Base-by-base conservation (phyloP, 2,797 vertebrate genomes). In the Eidolon dupreanum region DNA sequence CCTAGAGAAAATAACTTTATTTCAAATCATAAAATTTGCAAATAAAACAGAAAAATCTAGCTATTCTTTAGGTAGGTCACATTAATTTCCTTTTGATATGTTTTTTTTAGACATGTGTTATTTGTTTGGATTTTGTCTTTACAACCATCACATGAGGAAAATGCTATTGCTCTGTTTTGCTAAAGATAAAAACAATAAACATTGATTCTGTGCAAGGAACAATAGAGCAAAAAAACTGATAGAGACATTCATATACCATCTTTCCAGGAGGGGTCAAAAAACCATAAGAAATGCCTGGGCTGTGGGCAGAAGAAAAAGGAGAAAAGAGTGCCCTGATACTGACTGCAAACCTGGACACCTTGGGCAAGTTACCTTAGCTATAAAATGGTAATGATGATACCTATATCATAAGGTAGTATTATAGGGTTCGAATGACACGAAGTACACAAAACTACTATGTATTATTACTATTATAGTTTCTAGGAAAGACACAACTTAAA, bases 11-110 rank as follows among this genome's bases (percentile, higher is more conserved):
- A 81, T 0, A 61, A 43, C 7, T 85, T 43, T 75, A 68, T 88
- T 70, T 95, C 15, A 93, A 87, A 93, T 73, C 9, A 89, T 73
- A 33, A 87, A 65, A 92, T 53, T 66, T 90, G 2, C 11, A 94
- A 79, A 55, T 68, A 53, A 94, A 78, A 81, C 4, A 22, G 4
- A 38, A 38, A 93, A 87, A 59, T 43, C 33, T 38, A 53, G 20
- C 38, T 84, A 33, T 79, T 51, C 90, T 38, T 88, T 66, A 75
- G 4, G 9, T 46, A 75, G 28, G 36, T 2, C 46, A 46, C 41
- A 83, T 71, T 93, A 81, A 92, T 66, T 79, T 4, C 20, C 2
- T 77, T 85, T 82, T 49, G 36, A 33, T 31, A 17, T n/a, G 13
- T 16, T 33, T 5, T 38, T 74, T 73, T 86, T 82, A n/a, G 10